A percentile compares a stretch with the other conserved stretches of the same genome.
phyloP scores from a whole-genome alignment of 2,113 vertebrate genomes.

The Aspidoscelis tigris region DNA sequence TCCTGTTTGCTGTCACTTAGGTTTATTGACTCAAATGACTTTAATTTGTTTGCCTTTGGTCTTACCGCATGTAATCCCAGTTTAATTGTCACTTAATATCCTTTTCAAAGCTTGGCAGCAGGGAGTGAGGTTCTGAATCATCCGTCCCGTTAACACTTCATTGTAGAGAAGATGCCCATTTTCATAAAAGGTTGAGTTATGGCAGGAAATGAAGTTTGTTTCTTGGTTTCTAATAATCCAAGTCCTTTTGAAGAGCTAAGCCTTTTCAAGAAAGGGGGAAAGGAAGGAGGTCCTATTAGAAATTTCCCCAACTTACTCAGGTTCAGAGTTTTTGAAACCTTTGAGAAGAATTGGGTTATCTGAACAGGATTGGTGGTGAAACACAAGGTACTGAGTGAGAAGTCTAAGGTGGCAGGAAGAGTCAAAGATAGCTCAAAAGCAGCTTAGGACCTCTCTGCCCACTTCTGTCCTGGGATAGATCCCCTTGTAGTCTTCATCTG shows the following conservation, averaged over 20 bases:
- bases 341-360: background rate
- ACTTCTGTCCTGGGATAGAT: no score
- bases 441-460: no score
- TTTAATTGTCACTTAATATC: slow-evolving; percentile 25
- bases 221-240: no score
- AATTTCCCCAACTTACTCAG: background rate
- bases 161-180: no score
- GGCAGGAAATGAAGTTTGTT: no score
- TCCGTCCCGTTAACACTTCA: background rate
- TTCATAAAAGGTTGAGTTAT: no score
- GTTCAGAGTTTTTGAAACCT: background rate
- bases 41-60: slow-evolving; percentile 29
- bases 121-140: background rate
- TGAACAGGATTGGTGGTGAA: no score
- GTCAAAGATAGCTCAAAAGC: no score
- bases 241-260: no score
- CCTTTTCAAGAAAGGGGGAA: background rate
- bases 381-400: no score
- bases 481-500: no score
- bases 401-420: no score
- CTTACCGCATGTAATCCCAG: slow-evolving; percentile 27
- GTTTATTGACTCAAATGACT: slow-evolving; percentile 18
- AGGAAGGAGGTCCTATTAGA: background rate
- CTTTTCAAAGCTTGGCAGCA: background rate
- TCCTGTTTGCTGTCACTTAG: background rate